Evolutionary conservation across 2,797 vertebrate species (phyloP), one percentile per base, ranked within the genome.

Genomic region (Onychomys arenicola): DNA sequence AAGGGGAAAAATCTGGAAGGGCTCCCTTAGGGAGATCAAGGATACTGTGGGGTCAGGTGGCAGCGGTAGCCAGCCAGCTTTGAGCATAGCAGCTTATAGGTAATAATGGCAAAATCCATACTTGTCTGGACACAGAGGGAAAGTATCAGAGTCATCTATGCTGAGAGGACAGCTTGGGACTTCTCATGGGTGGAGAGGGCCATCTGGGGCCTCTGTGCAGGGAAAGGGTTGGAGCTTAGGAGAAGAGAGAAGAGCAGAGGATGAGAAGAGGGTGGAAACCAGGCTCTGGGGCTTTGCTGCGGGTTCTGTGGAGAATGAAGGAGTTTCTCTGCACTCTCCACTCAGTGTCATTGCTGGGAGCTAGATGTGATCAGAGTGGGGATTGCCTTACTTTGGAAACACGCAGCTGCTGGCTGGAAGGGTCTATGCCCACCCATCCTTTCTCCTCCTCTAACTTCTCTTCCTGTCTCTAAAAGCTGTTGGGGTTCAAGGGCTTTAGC

Each of bases 241-340:
- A 57, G 14, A 0, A 16, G 57, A 52, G 27, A 17, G 17, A 76
- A 55, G n/a, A 6, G 2, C 19, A 21, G 40, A 34, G 37, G 7
- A 1, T 0, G 1, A 40, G 55, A 82, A 16, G n/a, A 9, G 19
- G 37, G 27, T 32, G 3, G 27, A 78, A 19, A 32, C 63, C 1
- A 2, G 63, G 13, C 25, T 27, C 46, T 0, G 7, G 29, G 40
- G 10, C 61, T 89, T 16, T 7, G 9, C 80, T 2, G 4, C 29
- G 63, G 49, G 6, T 16, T 8, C 2, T 2, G 0, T 4, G 40
- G 37, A n/a, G 14, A 19, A 4, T 9, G 13, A 3, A 14, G 52
- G 83, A 43, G 46, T 65, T 5, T 29, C 49, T 78, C 10, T 29
- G 83, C 67, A 37, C 55, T 59, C 43, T 21, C 0, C 82, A 63